Evolutionary conservation across 2,888 invertebrate species (phyloP), one percentile per base, ranked within the genome.

Genomic region (Hoplodrina ambigua): DNA sequence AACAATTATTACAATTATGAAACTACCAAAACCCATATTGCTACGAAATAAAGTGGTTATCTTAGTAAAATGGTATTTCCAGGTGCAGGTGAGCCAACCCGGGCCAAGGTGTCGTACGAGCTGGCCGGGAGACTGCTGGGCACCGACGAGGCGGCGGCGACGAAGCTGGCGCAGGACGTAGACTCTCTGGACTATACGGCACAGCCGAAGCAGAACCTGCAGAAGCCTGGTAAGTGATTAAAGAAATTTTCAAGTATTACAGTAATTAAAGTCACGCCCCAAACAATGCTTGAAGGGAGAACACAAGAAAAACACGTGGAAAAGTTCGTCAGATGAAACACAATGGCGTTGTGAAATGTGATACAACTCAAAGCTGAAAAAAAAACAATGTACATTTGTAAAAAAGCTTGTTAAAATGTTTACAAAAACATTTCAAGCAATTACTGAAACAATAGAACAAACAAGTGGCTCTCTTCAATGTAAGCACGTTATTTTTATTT

Each of bases 71-170:
- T 13, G 5, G 2, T 37, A 10, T 17, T 37, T 37, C 19, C 44
- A 96, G 97, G 96, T 15, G 90, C 97, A 74, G 96, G 96, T 0
- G 97, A 97, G 80, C 88, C 92, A 0, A 96, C 96, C 0, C 96
- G 97, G 77, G 97, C 97, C 0, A 97, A 97, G 85, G 97, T 98
- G 0, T 97, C 97, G 0, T 94, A 97, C 56, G 96, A 96, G 80
- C 91, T 98, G 44, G 97, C 97, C 0, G 96, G 96, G 46, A 96
- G 97, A 75, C 89, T 97, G 41, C 90, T 97, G 6, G 95, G 93
- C 0, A 89, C 91, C 0, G 94, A 96, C 64, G 92, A 93, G 54
- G 86, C 88, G 0, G 91, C 94, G 0, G 94, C 96, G 54, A 84
- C 89, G 1, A 88, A 90, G 15, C 89, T 96, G 1, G 88, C 91